phyloP scores from a whole-genome alignment of 2,113 vertebrate species.

The Enhydra lutris region DNA sequence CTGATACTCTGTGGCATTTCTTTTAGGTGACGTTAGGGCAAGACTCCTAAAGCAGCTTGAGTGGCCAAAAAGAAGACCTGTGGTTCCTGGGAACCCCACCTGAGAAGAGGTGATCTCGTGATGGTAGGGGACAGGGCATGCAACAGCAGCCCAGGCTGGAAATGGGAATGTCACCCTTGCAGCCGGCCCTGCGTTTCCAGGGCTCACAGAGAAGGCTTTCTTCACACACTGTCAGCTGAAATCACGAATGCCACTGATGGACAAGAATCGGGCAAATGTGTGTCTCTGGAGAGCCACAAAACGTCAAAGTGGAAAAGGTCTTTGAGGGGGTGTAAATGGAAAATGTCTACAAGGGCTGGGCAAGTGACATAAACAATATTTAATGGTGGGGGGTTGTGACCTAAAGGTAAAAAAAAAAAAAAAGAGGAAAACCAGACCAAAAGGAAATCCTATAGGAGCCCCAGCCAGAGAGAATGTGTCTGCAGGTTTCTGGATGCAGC shows the following conservation, averaged over 20 bases:
- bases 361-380: background rate
- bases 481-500: background rate
- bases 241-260: background rate
- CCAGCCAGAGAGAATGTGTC: background rate
- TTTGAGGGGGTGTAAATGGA: background rate
- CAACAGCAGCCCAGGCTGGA: background rate
- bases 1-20: background rate
- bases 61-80: background rate
- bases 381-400: background rate
- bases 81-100: background rate
- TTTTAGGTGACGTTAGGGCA: background rate
- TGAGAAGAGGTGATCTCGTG: background rate
- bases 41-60: background rate
- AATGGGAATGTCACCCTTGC: background rate
- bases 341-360: background rate
- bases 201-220: background rate
- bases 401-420: background rate
- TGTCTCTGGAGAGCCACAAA: background rate
- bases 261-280: accelerated
- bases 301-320: background rate
- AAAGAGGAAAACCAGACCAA: background rate
- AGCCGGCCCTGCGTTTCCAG: background rate
- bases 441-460: background rate
- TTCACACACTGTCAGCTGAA: background rate
- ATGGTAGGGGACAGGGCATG: background rate